Base-by-base conservation (phyloP, 2,888 invertebrate species). In the Lasioglossum pauxillum region DNA sequence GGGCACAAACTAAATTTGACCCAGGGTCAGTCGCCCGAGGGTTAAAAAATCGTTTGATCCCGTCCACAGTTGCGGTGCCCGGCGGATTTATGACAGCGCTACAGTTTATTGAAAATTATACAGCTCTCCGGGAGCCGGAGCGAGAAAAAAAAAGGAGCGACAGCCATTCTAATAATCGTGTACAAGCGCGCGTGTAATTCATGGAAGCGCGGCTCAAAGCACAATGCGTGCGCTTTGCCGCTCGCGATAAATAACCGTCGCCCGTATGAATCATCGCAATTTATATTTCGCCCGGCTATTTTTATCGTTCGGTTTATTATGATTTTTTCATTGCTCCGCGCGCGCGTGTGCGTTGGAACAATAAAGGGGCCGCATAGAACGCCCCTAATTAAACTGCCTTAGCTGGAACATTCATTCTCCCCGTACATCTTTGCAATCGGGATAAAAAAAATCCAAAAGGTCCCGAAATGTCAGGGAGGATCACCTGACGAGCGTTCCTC, bases 91-190 rank as follows among this genome's bases (percentile, higher is more conserved):
- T 84, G 78, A 72, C 19, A 41, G 79, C 74, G 73, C 72, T 38
- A 79, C 81, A 80, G 88, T 87, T 87, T 87, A 87, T 87, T 83
- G 87, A 79, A 87, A 87, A 82, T 84, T 87, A 80, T 87, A 83
- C 79, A 78, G 64, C 69, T 78, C 67, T 81, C 60, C 64, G 81
- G 72, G 71, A 74, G 79, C 79, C 38, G 77, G 75, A 16, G 14
- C 64, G 77, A 35, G 60, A 79, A 57, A 69, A 79, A 46, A 44
- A 41, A 64, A n/a, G 2, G 31, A 31, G 57, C 69, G 77, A 67
- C 76, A 79, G 78, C 72, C 78, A 84, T 83, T 87, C 83, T 87
- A 87, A 87, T 87, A 64, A 83, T 80, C 80, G 80, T 73, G 80
- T 74, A 74, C 73, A 38, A 38, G 76, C 72, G 64, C 80, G 71